phyloP scores from a whole-genome alignment of 2,888 invertebrate genomes.

The Heliconius ismenius region DNA sequence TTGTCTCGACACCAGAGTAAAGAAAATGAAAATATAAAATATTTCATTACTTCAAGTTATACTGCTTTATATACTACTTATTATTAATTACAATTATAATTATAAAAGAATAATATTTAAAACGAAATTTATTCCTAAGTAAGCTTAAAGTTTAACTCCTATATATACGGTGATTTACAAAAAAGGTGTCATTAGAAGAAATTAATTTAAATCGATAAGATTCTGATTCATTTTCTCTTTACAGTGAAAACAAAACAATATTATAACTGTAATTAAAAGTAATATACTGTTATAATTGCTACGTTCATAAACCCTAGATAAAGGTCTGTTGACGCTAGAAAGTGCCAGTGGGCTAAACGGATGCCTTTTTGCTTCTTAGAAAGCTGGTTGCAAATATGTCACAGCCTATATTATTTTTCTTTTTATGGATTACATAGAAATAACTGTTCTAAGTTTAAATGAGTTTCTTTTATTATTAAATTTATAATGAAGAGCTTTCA shows the following conservation, averaged over 20 bases:
- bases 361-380: conserved; percentile 38
- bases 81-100: too few relatives aligned
- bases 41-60: too few relatives aligned
- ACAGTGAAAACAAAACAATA: not conserved
- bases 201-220: not conserved
- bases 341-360: conserved; percentile 34
- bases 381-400: conserved; percentile 40
- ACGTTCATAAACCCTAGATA: conserved; percentile 47
- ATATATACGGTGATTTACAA: not conserved
- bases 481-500: not conserved
- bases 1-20: too few relatives aligned
- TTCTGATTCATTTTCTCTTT: not conserved
- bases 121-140: too few relatives aligned
- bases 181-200: not conserved
- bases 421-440: not conserved
- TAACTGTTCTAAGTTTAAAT: conserved; percentile 32
- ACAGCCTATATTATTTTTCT: conserved; percentile 41
- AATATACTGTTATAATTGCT: conserved; percentile 37
- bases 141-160: not conserved
- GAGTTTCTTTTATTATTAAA: not conserved
- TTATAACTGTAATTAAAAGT: not conserved
- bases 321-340: conserved; percentile 42
- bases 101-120: too few relatives aligned
- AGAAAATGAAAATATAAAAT: too few relatives aligned
- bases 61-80: too few relatives aligned